A percentile compares a stretch with the other conserved stretches of the same genome.
Conservation (phyloP, 2,797 vertebrate genomes). For the Sternotherus odoratus region DNA sequence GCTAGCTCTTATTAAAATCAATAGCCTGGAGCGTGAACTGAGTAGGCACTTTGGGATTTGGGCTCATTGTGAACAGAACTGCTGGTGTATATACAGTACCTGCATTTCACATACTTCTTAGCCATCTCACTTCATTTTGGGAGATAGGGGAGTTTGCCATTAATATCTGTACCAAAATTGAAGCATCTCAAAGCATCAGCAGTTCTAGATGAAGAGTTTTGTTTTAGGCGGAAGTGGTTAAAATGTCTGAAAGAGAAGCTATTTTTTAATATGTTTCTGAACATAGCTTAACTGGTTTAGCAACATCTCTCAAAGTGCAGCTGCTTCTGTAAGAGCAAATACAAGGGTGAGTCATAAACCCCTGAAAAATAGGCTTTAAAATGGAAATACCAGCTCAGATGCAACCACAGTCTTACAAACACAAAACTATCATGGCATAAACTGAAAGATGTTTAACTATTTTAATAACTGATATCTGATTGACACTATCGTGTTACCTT, state of each 20-base stretch:
- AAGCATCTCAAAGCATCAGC: neutral
- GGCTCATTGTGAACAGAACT: neutral
- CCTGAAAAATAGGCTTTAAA: conserved; percentile 49
- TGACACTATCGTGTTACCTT: fast-evolving
- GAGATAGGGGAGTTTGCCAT: neutral
- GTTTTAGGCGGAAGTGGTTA: conserved; percentile 47
- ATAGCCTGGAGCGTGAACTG: fast-evolving
- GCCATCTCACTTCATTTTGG: fast-evolving
- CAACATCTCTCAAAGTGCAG: neutral
- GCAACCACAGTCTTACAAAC: neutral
- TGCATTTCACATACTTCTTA: fast-evolving
- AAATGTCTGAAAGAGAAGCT: conserved; percentile 3
- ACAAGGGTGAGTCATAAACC: conserved; percentile 42
- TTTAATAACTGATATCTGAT: fast-evolving
- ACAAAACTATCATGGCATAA: neutral
- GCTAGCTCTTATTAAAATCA: conserved; percentile 47
- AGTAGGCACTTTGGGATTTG: neutral
- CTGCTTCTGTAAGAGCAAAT: neutral
- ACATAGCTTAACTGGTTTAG: neutral
- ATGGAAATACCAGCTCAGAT: neutral
- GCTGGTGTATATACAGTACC: fast-evolving
- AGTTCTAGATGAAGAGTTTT: neutral
- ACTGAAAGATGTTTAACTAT: neutral
- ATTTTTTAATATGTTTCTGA: neutral
- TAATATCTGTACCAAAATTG: neutral